Evolutionary conservation across 2,113 vertebrate genomes (phyloP), one percentile per base, ranked within the genome.

Genomic region (Gopherus evgoodei): DNA sequence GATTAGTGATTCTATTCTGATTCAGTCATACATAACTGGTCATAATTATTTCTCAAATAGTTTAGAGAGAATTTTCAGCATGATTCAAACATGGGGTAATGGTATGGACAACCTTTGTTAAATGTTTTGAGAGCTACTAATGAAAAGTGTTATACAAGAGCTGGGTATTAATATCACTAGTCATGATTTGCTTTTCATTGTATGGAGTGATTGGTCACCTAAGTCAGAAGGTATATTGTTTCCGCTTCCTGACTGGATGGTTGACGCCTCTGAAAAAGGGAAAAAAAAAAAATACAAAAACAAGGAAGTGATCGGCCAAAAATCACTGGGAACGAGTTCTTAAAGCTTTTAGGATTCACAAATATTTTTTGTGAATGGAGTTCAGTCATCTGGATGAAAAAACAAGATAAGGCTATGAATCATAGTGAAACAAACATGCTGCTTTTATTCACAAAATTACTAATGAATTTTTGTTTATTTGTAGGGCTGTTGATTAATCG

Each of bases 151-250:
- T 38, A 38, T 72, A 72, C 10, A 38, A 90, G 52, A 47, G 1
- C 0, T 12, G 35, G 50, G 31, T 38, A 84, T 54, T 86, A n/a
- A 38, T 90, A 53, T 62, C 84, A 86, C 47, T 53, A 76, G 53
- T 78, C 8, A 88, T 42, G 16, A 78, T 56, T 27, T 87, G 44
- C 44, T 90, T 89, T 78, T 89, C 29, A 49, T 11, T 78, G 10
- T 31, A 0, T 42, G 25, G 27, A 85, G 11, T 57, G 25, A 22
- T 35, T 86, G 49, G 42, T 89, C 56, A 79, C 31, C 31, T 38
- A 84, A 54, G 59, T 38, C 50, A 79, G 0, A 0, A 35, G 53
- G 22, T 13, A 47, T 65, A 65, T 1, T 2, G 11, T 8, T 76
- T 44, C 2, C 91, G 22, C 12, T 89, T 44, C n/a, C 65, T 80